Evolutionary conservation across 2,113 vertebrate species (phyloP), one percentile per base, ranked within the genome.

Genomic region (Lepidothrix coronata): DNA sequence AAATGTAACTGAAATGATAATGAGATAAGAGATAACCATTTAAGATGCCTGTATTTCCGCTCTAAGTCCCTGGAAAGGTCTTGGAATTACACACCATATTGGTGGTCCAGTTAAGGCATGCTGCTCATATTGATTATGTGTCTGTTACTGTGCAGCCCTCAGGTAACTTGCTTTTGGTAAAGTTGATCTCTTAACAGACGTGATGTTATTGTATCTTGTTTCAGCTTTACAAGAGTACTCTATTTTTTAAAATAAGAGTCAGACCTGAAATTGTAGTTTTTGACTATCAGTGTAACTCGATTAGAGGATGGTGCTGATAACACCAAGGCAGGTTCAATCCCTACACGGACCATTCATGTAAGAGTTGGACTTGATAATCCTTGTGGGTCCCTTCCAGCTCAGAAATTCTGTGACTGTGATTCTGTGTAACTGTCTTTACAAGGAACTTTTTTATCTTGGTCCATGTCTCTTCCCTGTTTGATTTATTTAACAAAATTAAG

Each of bases 241-340:
- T 72, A 0, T 44, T 75, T 35, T 59, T 31, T 19, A 35, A 77
- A 86, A 28, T 12, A 17, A 14, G 16, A 1, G 20, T 54, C 74
- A 37, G 13, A 73, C 4, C 5, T 30, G 28, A 76, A 30, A 63
- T 78, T 10, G 1, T 41, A 11, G 13, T 78, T 24, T 74, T 65
- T 70, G 65, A 31, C 30, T 82, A 1, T 25, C 12, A 11, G 54
- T 62, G 6, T 37, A 52, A 37, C 24, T 76, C 4, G 52, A 20
- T 39, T 20, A 39, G 31, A 82, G 8, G 11, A 18, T 46, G 24
- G 24, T 52, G 37, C 48, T 43, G 43, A 7, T 22, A 65, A 14
- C 37, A 22, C 8, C 11, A 35, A 23, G 7, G 0, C 46, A 39
- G 33, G 5, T 46, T 67, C 41, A 49, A 0, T 72, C 12, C 6